Base-by-base conservation (phyloP, 2,113 vertebrate species). In the Seriola quinqueradiata region DNA sequence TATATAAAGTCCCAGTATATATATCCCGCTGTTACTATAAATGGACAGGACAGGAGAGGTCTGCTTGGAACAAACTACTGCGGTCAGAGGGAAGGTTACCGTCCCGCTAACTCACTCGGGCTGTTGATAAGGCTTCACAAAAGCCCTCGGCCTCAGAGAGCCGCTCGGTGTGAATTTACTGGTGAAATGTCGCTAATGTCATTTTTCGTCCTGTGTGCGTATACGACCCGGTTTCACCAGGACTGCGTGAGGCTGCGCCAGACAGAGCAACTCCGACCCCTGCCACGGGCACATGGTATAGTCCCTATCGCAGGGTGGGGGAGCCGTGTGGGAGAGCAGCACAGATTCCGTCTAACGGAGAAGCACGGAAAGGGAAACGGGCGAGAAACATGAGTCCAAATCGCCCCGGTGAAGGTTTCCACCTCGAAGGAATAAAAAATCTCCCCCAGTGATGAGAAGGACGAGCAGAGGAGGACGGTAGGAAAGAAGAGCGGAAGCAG, bases 11-110 rank as follows among this genome's bases (percentile, higher is more conserved):
- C 90, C 86, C 87, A 92, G 90, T 94, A 92, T 94, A 92, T 94
- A 94, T 95, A 93, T 92, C 88, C 92, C 89, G 88, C 93, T 91
- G 93, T 95, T 95, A 95, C 96, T 96, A 96, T 96, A 96, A 96
- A 96, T 96, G 95, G 96, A 94, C 90, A 95, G 94, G 93, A 95
- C 89, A 84, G 87, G 91, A 93, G 92, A 88, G 85, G 87, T 84
- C 93, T 89, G 90, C 82, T 91, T 63, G 92, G 94, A 92, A 54
- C 79, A 84, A 76, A 91, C 94, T 82, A 93, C 76, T 79, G 36
- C 21, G 70, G 55, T 38, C 90, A 63, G 81, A 85, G 89, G 88
- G 90, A 79, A 70, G 86, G 59, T 46, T 46, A 50, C 38, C 55
- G 74, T 63, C 54, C 75, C 21, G 4, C 21, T n/a, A 50, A 44